phyloP scores from a whole-genome alignment of 2,113 vertebrate genomes.

The Ciconia maguari region DNA sequence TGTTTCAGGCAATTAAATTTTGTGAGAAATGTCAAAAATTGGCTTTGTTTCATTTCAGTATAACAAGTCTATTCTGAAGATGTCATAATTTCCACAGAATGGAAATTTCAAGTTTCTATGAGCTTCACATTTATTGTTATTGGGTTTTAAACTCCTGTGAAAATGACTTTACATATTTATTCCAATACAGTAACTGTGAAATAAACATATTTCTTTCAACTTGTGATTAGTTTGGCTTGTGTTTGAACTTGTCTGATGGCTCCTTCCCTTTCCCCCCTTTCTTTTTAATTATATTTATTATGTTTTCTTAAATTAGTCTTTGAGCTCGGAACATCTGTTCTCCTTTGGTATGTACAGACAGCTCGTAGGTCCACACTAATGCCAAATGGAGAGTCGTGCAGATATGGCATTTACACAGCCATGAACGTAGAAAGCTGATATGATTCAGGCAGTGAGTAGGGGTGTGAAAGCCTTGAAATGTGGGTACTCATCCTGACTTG shows the following conservation, averaged over 20 bases:
- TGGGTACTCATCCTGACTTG: background rate
- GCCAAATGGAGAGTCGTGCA: background rate
- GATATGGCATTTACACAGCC: fast-evolving
- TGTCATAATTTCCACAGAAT: conserved; percentile 14
- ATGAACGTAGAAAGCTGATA: background rate
- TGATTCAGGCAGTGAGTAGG: background rate
- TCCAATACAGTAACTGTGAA: background rate
- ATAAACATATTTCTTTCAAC: background rate
- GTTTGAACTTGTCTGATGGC: conserved; percentile 11
- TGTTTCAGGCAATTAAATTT: conserved; percentile 48
- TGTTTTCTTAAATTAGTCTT: background rate
- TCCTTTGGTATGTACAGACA: background rate
- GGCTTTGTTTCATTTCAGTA: conserved; percentile 33
- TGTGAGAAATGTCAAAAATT: conserved; percentile 17
- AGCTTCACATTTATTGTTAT: conserved; percentile 3
- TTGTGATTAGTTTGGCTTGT: background rate
- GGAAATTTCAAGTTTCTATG: conserved; percentile 15
- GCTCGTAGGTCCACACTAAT: background rate
- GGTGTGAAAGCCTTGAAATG: background rate
- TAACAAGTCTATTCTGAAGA: conserved; percentile 7
- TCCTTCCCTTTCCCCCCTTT: background rate
- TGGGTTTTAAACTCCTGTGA: conserved; percentile 17
- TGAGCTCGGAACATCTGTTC: background rate
- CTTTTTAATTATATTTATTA: background rate
- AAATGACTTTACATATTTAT: conserved; percentile 45